Evolutionary conservation across 1,140 invertebrate species (phyloP).

Genomic region (Brachionus sp.): DNA sequence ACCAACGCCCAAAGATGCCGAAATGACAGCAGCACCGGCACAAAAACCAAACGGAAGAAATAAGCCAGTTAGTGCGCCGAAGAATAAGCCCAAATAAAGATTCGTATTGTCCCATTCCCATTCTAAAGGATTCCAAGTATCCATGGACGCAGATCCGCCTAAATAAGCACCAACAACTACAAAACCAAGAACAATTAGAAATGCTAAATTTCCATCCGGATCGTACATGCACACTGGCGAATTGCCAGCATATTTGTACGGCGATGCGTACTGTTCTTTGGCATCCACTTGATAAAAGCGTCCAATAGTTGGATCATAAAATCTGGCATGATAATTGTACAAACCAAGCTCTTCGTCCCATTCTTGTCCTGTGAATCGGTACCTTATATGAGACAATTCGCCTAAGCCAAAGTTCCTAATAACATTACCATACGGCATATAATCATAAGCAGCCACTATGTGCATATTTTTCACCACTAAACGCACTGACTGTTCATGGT

Average conservation of each 20-base stretch:
- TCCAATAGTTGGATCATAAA: slow-evolving; percentile 21
- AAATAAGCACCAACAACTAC: slow-evolving; percentile 13
- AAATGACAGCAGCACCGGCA: neutral
- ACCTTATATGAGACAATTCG: neutral
- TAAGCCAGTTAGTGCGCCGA: neutral
- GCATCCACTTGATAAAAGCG: slow-evolving; percentile 5
- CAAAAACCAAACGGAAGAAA: slow-evolving; percentile 4
- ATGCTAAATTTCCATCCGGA: slow-evolving; percentile 5
- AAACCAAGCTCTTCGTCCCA: slow-evolving; percentile 23
- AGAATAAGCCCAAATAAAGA: neutral
- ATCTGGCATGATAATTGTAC: slow-evolving; percentile 10
- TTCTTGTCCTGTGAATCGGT: slow-evolving; percentile 17
- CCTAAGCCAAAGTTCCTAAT: neutral
- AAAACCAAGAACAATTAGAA: neutral
- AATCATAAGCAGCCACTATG: slow-evolving; percentile 8
- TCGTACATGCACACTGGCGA: slow-evolving; percentile 8
- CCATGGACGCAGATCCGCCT: neutral
- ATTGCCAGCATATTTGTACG: slow-evolving; percentile 31
- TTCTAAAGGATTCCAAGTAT: slow-evolving; percentile 13
- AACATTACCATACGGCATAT: slow-evolving; percentile 8
- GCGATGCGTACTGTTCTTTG: slow-evolving; percentile 12
- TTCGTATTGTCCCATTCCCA: slow-evolving; percentile 16
- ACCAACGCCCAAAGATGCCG: neutral
- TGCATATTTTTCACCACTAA: neutral
- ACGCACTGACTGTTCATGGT: neutral